Percentiles rank a stretch among this genome's conserved stretches.
phyloP scores from a whole-genome alignment of 2,888 invertebrate genomes.

The Strigamia crassipes region DNA sequence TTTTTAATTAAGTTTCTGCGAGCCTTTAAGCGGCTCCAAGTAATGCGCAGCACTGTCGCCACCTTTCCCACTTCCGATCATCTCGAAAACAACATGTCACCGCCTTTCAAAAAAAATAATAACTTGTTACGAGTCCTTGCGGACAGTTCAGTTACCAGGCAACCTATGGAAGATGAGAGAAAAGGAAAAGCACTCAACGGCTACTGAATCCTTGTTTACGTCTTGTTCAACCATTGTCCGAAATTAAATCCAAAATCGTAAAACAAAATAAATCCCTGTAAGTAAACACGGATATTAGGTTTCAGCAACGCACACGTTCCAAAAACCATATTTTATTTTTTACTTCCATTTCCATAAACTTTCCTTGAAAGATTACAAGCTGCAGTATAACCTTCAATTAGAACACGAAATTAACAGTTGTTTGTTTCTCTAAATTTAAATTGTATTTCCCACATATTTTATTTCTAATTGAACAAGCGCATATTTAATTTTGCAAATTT shows the following conservation, averaged over 20 bases:
- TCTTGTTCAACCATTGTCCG: not conserved
- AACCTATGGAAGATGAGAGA: constrained; percentile 29
- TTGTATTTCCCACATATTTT: not conserved
- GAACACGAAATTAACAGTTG: not conserved
- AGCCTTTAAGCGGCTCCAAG: not conserved
- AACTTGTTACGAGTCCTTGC: constrained; percentile 32
- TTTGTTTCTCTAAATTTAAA: not conserved
- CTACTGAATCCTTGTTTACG: constrained; percentile 36
- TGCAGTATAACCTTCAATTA: too few relatives aligned
- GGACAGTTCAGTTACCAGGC: constrained; percentile 40
- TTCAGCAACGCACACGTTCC: not conserved
- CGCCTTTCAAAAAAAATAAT: constrained; percentile 32
- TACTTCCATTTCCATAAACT: not conserved
- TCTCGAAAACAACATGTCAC: constrained; percentile 32
- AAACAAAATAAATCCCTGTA: constrained; percentile 37
- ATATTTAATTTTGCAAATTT: constrained; percentile 24
- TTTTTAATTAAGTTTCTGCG: not conserved
- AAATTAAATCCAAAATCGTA: constrained; percentile 37
- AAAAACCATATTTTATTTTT: not conserved
- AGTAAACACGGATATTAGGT: constrained; percentile 24
- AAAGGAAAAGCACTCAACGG: constrained; percentile 22
- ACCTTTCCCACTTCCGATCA: constrained; percentile 15
- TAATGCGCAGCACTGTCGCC: not conserved
- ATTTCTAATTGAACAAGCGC: constrained; percentile 12
- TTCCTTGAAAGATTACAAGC: too few relatives aligned